Evolutionary conservation across 2,888 invertebrate species (phyloP), one percentile per base, ranked within the genome.

Genomic region (Drosophila niveifrons): DNA sequence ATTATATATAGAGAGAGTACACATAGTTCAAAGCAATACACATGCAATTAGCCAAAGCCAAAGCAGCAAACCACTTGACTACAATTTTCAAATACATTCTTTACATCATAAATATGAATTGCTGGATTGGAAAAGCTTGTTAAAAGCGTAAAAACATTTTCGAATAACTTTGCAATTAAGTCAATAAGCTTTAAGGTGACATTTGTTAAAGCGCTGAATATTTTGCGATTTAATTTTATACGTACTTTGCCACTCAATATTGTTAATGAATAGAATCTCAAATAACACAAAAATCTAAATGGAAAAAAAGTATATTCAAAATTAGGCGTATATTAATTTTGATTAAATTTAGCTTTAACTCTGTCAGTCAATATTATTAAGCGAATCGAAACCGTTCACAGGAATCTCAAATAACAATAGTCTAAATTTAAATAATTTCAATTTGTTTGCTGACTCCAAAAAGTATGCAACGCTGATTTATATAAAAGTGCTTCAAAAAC

Each of bases 11-110:
- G n/a, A 46, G 15, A 6, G 23, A 46, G 34, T 61, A 17, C 63
- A 63, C 62, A 41, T 53, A 78, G 80, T 73, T 82, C 73, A 86
- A 88, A 88, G 83, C 58, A 69, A 75, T 72, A 70, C 67, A 44
- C 56, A 69, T 66, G 72, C 79, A 82, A 88, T 82, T 82, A 83
- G 83, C 65, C 56, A 44, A 34, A n/a, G 50, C 18, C 3, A 55
- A 53, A 52, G 57, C 34, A 23, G 34, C n/a, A 44, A 51, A 51
- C 63, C 75, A 70, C 63, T 66, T 47, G 61, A 51, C 29, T 23
- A 62, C 74, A 69, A 67, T 68, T 48, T 28, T 23, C 11, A 48
- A 59, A 47, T 23, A 48, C 18, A 50, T 29, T 13, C 28, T 13
- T 51, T 36, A 28, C 10, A 55, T 44, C 9, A 34, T 44, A 44